Evolutionary conservation across 2,888 invertebrate genomes (phyloP).

Genomic region (Dolichomitus sp.): DNA sequence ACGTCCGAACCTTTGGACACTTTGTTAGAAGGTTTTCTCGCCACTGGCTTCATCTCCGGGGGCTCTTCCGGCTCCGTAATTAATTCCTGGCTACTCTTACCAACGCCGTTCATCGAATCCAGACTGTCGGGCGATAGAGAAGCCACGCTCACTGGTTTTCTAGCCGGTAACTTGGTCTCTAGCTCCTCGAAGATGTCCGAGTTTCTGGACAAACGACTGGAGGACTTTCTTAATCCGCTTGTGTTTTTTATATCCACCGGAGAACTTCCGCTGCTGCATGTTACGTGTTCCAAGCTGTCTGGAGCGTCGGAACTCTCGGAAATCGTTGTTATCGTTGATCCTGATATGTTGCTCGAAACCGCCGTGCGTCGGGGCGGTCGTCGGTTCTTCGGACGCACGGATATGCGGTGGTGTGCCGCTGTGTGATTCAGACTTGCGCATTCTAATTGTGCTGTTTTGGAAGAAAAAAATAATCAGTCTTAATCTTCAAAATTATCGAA

Average conservation of each 20-base stretch:
- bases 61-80: constrained; percentile 66
- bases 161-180: constrained; percentile 75
- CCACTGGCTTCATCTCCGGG: constrained; percentile 70
- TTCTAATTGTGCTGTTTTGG: constrained; percentile 78
- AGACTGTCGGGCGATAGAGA: constrained; percentile 84
- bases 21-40: constrained; percentile 75
- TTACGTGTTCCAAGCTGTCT: constrained; percentile 75
- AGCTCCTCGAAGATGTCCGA: constrained; percentile 83
- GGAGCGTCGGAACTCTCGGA: constrained; percentile 74
- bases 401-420: constrained; percentile 84
- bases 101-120: constrained; percentile 73
- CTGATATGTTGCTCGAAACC: constrained; percentile 64
- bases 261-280: constrained; percentile 69
- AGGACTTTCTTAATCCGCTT: constrained; percentile 77
- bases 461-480: neutral
- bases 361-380: constrained; percentile 80
- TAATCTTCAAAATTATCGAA: no score
- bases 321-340: constrained; percentile 76
- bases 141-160: constrained; percentile 74
- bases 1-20: constrained; percentile 78
- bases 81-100: constrained; percentile 55
- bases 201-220: constrained; percentile 79
- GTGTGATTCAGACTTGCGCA: constrained; percentile 81
- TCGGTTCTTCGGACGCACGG: constrained; percentile 83
- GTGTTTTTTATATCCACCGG: constrained; percentile 70